These are phyloP conservation scores for Amiota mariae DNA, from an alignment of 2,888 invertebrate genomes.

Conservation along the genomic window DNA sequence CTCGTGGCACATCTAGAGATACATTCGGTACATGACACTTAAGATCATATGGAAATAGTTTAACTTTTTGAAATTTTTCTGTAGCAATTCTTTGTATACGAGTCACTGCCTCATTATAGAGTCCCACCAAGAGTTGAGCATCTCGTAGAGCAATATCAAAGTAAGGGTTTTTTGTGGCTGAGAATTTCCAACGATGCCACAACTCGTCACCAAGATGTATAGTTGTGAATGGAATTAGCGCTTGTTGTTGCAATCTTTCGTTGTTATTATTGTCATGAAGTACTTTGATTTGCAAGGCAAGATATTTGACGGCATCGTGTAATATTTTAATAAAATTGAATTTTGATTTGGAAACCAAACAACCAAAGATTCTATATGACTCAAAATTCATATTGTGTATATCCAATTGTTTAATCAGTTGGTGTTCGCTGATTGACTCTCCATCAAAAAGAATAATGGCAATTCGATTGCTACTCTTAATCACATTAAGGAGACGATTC, in stretches of 20 bases:
- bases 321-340: slow-evolving; percentile 52
- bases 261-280: slow-evolving; percentile 71
- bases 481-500: slow-evolving; percentile 61
- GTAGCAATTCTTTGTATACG: slow-evolving; percentile 78
- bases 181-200: slow-evolving; percentile 76
- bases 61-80: slow-evolving; percentile 77
- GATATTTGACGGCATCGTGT: slow-evolving; percentile 68
- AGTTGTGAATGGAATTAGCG: slow-evolving; percentile 76
- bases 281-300: slow-evolving; percentile 66
- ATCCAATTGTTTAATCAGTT: slow-evolving; percentile 44
- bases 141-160: slow-evolving; percentile 66
- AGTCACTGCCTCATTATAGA: slow-evolving; percentile 81
- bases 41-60: slow-evolving; percentile 80
- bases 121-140: slow-evolving; percentile 76
- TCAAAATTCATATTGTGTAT: slow-evolving; percentile 67
- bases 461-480: slow-evolving; percentile 57
- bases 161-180: slow-evolving; percentile 60
- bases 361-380: slow-evolving; percentile 59
- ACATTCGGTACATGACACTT: slow-evolving; percentile 74
- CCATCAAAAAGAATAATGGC: slow-evolving; percentile 62
- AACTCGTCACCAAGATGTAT: slow-evolving; percentile 78
- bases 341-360: slow-evolving; percentile 35
- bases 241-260: slow-evolving; percentile 77
- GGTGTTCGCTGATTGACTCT: slow-evolving; percentile 23
- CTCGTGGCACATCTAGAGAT: slow-evolving; percentile 76